Evolutionary conservation across 2,113 vertebrate species (phyloP).

Genomic region (Xenopus laevis): DNA sequence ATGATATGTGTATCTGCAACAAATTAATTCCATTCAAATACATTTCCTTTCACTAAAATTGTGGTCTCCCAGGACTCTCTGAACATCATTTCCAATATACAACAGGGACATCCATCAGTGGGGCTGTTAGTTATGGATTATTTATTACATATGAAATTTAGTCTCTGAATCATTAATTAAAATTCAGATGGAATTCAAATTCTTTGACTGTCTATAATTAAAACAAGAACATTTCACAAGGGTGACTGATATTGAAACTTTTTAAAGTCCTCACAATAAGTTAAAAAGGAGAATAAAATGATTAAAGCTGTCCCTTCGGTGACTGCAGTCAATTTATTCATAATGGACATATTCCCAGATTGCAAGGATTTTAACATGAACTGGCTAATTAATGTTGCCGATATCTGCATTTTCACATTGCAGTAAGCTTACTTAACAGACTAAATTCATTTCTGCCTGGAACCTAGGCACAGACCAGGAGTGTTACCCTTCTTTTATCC

Average conservation of each 20-base stretch:
- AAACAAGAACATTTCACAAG: too few species aligned
- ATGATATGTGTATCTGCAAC: not conserved
- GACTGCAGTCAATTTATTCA: constrained; percentile 30
- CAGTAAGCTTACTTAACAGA: constrained; percentile 25
- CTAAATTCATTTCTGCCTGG: not conserved
- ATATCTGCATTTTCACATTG: constrained; percentile 26
- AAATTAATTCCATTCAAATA: constrained; percentile 16
- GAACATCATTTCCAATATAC: not conserved
- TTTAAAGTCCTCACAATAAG: constrained; percentile 41
- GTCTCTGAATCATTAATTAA: constrained; percentile 43
- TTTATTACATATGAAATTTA: constrained; percentile 34
- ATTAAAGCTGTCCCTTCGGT: constrained; percentile 17
- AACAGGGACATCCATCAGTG: constrained; percentile 14
- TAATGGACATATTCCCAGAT: constrained; percentile 31
- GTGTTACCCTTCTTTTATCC: not conserved
- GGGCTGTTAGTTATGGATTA: constrained; percentile 30
- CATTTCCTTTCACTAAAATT: constrained; percentile 16
- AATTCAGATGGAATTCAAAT: constrained; percentile 35
- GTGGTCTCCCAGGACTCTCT: not conserved
- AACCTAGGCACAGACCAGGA: not conserved
- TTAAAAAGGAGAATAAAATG: constrained; percentile 23
- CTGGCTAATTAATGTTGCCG: constrained; percentile 41
- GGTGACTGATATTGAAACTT: not conserved
- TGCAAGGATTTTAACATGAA: constrained; percentile 36
- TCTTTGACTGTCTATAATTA: not conserved